These are phyloP conservation scores for Boloria selene DNA, from an alignment of 2,888 invertebrate species.

Conservation along the genomic window DNA sequence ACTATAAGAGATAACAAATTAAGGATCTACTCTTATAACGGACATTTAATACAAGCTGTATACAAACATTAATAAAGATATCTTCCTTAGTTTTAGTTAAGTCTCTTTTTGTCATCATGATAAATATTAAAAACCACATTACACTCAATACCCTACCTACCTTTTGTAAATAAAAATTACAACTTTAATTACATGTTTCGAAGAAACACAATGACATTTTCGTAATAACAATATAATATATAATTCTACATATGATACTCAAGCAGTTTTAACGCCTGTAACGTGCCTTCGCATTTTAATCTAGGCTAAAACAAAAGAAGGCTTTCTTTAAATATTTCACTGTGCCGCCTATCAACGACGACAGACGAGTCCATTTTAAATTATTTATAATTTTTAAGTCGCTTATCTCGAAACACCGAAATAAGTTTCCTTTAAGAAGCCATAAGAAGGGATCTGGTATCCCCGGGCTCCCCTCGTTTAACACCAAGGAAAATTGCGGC, in stretches of 20 bases:
- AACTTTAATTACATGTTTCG: constrained; percentile 2
- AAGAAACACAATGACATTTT: background rate
- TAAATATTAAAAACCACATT: too few relatives aligned
- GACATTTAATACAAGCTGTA: too few relatives aligned
- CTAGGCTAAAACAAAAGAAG: background rate
- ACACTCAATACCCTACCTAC: too few relatives aligned
- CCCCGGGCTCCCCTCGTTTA: constrained; percentile 58
- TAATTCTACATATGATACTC: background rate
- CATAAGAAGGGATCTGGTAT: constrained; percentile 48
- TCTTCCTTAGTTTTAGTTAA: too few relatives aligned
- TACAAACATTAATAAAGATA: too few relatives aligned
- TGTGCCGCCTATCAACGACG: background rate
- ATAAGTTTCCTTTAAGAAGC: constrained; percentile 33
- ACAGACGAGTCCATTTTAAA: constrained; percentile 16
- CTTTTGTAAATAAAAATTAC: constrained; percentile 20
- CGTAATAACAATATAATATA: background rate
- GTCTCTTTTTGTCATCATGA: too few relatives aligned
- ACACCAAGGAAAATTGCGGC: constrained; percentile 66
- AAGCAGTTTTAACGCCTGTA: background rate
- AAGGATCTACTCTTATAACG: too few relatives aligned
- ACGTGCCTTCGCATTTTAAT: background rate
- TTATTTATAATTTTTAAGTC: constrained; percentile 34
- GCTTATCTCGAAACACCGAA: constrained; percentile 27
- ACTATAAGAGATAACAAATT: too few relatives aligned
- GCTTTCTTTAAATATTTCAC: constrained; percentile 8